Percentiles rank a stretch among this genome's conserved stretches.
These are phyloP conservation scores for Bubo scandiacus DNA, from an alignment of 2,113 vertebrate species.

Conservation along the genomic window DNA sequence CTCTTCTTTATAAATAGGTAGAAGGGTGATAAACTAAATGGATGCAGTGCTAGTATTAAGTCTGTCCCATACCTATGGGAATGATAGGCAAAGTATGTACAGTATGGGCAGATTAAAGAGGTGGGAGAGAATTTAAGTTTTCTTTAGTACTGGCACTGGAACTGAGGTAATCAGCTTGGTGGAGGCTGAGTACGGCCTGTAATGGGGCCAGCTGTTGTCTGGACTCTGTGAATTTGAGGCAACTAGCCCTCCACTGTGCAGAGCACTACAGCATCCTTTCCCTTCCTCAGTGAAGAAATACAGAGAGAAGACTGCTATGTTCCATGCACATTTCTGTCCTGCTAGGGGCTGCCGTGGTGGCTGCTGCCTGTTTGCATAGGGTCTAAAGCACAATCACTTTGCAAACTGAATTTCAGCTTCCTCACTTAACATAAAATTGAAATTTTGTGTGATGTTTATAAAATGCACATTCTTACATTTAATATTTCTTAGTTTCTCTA, in stretches of 20 bases:
- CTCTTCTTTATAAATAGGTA: background rate
- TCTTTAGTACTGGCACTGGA: background rate
- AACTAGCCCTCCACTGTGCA: background rate
- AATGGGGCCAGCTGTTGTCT: background rate
- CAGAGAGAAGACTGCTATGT: background rate
- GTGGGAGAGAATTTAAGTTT: background rate
- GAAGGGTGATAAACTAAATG: background rate
- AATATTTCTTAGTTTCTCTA: background rate
- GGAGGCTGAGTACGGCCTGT: background rate
- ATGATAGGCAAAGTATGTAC: background rate
- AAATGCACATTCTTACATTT: background rate
- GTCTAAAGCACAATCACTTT: background rate
- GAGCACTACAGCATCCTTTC: too few species aligned
- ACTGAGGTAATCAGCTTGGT: background rate
- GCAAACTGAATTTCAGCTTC: background rate
- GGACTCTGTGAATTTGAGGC: background rate
- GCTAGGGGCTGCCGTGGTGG: background rate
- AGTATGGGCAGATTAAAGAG: background rate
- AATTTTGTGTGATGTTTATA: background rate
- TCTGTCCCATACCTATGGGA: background rate
- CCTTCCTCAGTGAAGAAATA: background rate
- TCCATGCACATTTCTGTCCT: background rate
- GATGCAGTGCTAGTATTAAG: background rate
- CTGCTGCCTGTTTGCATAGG: background rate
- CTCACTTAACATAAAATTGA: background rate